A percentile compares a stretch with the other conserved stretches of the same genome.
Conservation (phyloP, 2,113 vertebrate genomes). For the Caranx melampygus region DNA sequence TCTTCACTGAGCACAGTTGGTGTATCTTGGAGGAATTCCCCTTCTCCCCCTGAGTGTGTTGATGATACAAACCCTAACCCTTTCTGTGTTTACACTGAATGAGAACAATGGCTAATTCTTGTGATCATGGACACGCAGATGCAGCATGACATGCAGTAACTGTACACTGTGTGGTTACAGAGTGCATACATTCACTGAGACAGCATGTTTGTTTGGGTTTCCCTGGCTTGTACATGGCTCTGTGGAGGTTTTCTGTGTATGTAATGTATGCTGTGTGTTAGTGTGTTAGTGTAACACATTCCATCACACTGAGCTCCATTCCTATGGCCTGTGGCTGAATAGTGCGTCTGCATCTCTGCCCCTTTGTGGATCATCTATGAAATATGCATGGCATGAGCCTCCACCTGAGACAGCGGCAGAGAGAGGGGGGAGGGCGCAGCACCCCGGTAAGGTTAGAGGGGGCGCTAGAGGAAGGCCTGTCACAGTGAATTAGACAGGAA, state of each 20-base stretch:
- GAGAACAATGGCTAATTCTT: slow-evolving; percentile 57
- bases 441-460: slow-evolving; percentile 48
- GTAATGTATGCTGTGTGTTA: slow-evolving; percentile 9
- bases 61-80: slow-evolving; percentile 41
- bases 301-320: slow-evolving; percentile 19
- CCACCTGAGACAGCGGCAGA: slow-evolving; percentile 39
- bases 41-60: slow-evolving; percentile 41
- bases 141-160: slow-evolving; percentile 11
- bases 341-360: slow-evolving; percentile 39
- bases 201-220: slow-evolving; percentile 58
- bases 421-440: neutral
- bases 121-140: slow-evolving; percentile 25
- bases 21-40: slow-evolving; percentile 42
- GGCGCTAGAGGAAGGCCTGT: slow-evolving; percentile 53
- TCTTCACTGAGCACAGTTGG: neutral
- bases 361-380: slow-evolving; percentile 62
- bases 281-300: slow-evolving; percentile 35
- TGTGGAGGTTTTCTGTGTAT: slow-evolving; percentile 25
- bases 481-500: slow-evolving; percentile 54
- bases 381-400: slow-evolving; percentile 76
- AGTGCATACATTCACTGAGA: slow-evolving; percentile 3
- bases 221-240: slow-evolving; percentile 16
- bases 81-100: slow-evolving; percentile 25
- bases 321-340: slow-evolving; percentile 50
- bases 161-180: slow-evolving; percentile 23